Evolutionary conservation across 2,888 invertebrate species (phyloP), one percentile per base, ranked within the genome.

Genomic region (Lycocerus yunnanus): DNA sequence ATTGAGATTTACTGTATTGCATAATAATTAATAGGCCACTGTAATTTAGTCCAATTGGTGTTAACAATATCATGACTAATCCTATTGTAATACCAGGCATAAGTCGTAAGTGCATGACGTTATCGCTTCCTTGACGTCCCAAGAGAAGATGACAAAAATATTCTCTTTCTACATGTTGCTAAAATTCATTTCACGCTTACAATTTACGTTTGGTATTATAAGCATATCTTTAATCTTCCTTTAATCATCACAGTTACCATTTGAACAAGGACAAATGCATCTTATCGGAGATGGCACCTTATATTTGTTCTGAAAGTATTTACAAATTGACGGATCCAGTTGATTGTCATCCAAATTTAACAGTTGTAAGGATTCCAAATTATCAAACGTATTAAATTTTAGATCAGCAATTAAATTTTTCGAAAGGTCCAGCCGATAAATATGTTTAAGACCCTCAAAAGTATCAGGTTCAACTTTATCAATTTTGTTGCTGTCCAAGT

Each of bases 271-370:
- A 14, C 68, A 63, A 27, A 68, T 69, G n/a, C 61, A 14, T 16
- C 18, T 20, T 60, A 27, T 10, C 11, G 69, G 65, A 10, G 60
- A 14, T n/a, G 27, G 66, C 15, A 21, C 58, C 14, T 66, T 69
- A 60, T 61, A 72, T 60, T 58, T 75, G 8, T 66, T 43, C 2
- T 67, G 69, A 18, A 75, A 68, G 9, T 61, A 9, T 58, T 69
- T 43, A 14, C 66, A 27, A 58, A 66, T 11, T 11, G 20, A 58
- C 8, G 60, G 14, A 9, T 67, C 15, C 2, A 75, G n/a, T 15
- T 18, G 60, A 72, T 75, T 75, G 13, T 72, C 75, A 15, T 72
- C 75, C 10, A 75, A 18, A 18, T 11, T 10, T 1, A 75, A 59
- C 58, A 15, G 18, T 20, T 15, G 21, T 15, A 75, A 69, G 15